phyloP scores from a whole-genome alignment of 2,888 invertebrate species.

The Deilephila porcellus region DNA sequence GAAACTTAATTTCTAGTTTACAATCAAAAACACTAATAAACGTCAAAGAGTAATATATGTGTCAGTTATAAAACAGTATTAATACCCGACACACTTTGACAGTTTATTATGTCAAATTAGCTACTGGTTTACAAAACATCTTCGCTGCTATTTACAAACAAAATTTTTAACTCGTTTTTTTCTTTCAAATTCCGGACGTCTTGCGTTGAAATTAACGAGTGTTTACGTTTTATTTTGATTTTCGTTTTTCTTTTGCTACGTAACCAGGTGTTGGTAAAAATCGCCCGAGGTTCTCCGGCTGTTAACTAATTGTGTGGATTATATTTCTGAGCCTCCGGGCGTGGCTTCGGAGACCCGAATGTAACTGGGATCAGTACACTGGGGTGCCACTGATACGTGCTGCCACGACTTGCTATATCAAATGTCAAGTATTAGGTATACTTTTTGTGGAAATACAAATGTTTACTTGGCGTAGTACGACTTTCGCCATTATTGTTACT shows the following conservation, averaged over 20 bases:
- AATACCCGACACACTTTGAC: slow-evolving; percentile 24
- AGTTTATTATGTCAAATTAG: slow-evolving; percentile 33
- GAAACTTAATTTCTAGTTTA: background rate
- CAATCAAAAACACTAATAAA: slow-evolving; percentile 15
- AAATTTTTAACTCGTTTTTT: slow-evolving; percentile 45
- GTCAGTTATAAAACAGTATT: slow-evolving; percentile 9
- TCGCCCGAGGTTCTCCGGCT: slow-evolving; percentile 52
- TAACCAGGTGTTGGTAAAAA: slow-evolving; percentile 61
- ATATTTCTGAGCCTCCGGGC: slow-evolving; percentile 57
- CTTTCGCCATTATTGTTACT: too few species aligned
- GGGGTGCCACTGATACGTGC: slow-evolving; percentile 6
- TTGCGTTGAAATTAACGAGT: slow-evolving; percentile 49
- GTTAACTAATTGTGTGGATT: slow-evolving; percentile 63
- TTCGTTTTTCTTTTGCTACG: slow-evolving; percentile 43
- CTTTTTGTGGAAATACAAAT: too few species aligned
- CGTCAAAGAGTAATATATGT: slow-evolving; percentile 8
- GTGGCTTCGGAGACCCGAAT: background rate
- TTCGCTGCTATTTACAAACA: slow-evolving; percentile 59
- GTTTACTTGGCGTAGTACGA: too few species aligned
- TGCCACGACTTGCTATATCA: background rate
- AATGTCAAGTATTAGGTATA: background rate
- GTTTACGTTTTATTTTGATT: slow-evolving; percentile 45
- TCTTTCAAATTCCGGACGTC: slow-evolving; percentile 50
- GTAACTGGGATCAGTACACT: slow-evolving; percentile 2
- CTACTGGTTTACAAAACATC: slow-evolving; percentile 46